These are phyloP conservation scores for Akabosia matsudoensis DNA, from an alignment of 1,140 invertebrate species.

Conservation along the genomic window DNA sequence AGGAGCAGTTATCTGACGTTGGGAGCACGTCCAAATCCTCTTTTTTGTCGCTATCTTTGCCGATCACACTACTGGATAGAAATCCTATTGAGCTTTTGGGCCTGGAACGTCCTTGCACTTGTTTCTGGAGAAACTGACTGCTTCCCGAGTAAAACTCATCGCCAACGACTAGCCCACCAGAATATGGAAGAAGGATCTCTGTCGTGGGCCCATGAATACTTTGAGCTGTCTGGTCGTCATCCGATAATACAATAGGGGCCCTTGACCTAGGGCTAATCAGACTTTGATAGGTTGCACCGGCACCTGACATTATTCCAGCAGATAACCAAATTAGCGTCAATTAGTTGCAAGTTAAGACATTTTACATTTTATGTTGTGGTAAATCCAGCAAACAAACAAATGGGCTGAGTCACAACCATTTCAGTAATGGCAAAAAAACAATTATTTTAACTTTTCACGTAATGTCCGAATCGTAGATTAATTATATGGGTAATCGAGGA, in stretches of 20 bases:
- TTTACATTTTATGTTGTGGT: no score
- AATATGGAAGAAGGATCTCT: not conserved
- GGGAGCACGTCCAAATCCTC: not conserved
- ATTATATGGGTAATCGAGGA: no score
- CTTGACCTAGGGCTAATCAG: constrained; percentile 46
- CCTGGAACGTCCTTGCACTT: constrained; percentile 17
- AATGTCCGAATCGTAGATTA: no score
- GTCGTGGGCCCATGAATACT: not conserved
- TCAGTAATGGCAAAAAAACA: no score
- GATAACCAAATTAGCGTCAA: no score
- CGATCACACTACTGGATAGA: not conserved
- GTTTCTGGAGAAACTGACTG: not conserved
- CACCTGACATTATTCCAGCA: constrained; percentile 14
- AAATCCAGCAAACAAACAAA: no score
- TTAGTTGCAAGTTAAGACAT: no score
- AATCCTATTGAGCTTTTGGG: constrained; percentile 14
- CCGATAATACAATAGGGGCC: constrained; percentile 39
- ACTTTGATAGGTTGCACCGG: constrained; percentile 34
- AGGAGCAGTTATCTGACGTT: not conserved
- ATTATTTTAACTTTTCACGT: no score
- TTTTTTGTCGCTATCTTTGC: not conserved
- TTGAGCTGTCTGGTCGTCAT: constrained; percentile 26
- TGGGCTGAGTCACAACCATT: no score
- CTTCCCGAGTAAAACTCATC: not conserved
- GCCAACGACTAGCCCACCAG: constrained; percentile 13